Base-by-base conservation (phyloP, 2,113 vertebrate species). In the Cavia porcellus region DNA sequence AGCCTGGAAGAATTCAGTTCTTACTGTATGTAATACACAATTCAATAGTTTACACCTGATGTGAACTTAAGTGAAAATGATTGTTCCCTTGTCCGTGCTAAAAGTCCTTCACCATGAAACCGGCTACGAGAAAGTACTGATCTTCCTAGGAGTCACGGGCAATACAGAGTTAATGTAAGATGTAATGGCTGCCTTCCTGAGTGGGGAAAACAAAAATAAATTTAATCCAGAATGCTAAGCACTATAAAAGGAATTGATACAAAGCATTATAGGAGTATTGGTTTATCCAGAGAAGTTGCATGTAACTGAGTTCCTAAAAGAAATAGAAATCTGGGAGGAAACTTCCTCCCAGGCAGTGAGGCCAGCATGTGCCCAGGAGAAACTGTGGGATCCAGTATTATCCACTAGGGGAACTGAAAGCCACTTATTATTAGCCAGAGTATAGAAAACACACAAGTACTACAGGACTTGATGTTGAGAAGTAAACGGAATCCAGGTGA, bases 341-440 rank as follows among this genome's bases (percentile, higher is more conserved):
- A 42, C 38, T 55, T 92, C 50, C 35, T 59, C 28, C 64, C 25
- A 57, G 14, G n/a, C 72, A 94, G 10, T 95, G 62, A 57, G 57
- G 24, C 35, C 28, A 84, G 55, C n/a, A 38, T 20, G 22, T 79
- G 68, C 62, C 85, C 59, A 92, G 30, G 47, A 77, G 45, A 38
- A 85, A 30, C 66, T 95, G 52, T 77, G 87, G 64, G 70, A 86
- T 93, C 92, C 64, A 57, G 22, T 55, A 77, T 7, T 32, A 17
- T 30, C 38, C 32, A 22, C 15, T 72, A 92, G 55, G 57, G 89
- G 70, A 97, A 96, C 70, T 52, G 94, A 97, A 97, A 98, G 92
- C 64, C 92, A 62, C 83, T 97, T 82, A 72, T 0, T 64, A 55
- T 11, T 77, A 88, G 38, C 88, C 82, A 87, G 85, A 79, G 28